A percentile compares a stretch with the other conserved stretches of the same genome.
phyloP scores from a whole-genome alignment of 2,888 invertebrate genomes.

The Escarpia spicata region DNA sequence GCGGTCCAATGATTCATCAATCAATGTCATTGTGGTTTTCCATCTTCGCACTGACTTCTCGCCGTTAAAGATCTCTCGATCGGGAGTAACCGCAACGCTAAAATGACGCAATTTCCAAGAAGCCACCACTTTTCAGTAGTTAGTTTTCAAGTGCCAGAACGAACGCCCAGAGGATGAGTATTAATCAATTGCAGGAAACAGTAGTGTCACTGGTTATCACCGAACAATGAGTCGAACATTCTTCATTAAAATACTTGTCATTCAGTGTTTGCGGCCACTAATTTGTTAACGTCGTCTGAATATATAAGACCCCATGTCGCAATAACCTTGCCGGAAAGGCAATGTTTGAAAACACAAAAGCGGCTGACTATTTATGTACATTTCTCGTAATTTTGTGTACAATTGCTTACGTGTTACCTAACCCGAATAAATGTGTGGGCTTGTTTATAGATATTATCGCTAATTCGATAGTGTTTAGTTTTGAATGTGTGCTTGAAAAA shows the following conservation, averaged over 20 bases:
- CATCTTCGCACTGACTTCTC: not conserved
- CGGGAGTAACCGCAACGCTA: not conserved
- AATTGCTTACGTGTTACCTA: no score
- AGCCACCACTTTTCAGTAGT: not conserved
- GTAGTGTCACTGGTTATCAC: not conserved
- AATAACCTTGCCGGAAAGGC: not conserved
- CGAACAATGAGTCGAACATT: not conserved
- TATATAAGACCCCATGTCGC: not conserved
- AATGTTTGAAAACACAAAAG: not conserved
- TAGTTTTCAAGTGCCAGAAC: not conserved
- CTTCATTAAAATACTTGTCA: not conserved
- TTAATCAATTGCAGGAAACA: not conserved
- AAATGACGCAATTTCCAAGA: slow-evolving; percentile 12
- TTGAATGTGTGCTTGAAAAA: no score
- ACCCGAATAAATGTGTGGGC: no score
- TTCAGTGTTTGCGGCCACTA: not conserved
- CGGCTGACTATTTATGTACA: not conserved
- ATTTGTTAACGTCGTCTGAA: not conserved
- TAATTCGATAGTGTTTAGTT: no score
- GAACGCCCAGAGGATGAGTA: not conserved
- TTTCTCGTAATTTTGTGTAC: not conserved
- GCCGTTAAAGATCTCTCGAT: not conserved
- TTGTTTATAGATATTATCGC: no score
- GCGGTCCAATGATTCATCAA: not conserved
- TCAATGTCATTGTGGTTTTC: not conserved